A percentile compares a stretch with the other conserved stretches of the same genome.
Conservation (phyloP, 2,797 vertebrate species). For the Bradypus variegatus region DNA sequence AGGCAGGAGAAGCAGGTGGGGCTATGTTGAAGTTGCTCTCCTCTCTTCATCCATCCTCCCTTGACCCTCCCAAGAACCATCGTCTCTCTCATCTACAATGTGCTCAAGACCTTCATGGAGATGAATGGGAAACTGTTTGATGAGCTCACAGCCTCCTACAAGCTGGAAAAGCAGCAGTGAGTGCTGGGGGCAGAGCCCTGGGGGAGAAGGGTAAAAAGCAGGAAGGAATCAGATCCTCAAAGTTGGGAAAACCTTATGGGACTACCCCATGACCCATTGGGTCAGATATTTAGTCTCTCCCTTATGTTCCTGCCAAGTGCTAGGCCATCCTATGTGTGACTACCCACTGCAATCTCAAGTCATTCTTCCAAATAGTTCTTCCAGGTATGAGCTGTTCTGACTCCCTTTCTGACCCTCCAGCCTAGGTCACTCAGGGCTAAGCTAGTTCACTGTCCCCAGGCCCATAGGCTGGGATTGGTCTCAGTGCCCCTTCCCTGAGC, state of each 20-base stretch:
- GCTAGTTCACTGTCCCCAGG: neutral
- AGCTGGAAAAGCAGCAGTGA: conserved; percentile 95
- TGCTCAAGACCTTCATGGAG: conserved; percentile 95
- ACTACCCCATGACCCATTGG: neutral
- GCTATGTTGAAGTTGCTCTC: conserved; percentile 42
- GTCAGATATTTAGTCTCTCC: neutral
- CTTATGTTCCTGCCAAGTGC: neutral
- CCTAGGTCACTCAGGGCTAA: neutral
- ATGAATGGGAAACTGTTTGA: conserved; percentile 94
- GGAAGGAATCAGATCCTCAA: neutral
- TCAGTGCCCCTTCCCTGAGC: neutral
- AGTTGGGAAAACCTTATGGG: conserved; percentile 17
- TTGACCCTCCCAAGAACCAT: conserved; percentile 78
- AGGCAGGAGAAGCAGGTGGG: neutral
- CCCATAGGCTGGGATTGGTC: neutral
- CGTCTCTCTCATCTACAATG: conserved; percentile 92
- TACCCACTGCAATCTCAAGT: neutral
- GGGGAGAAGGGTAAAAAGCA: neutral
- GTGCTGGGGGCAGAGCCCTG: conserved; percentile 46
- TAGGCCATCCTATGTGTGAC: neutral
- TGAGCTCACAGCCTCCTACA: conserved; percentile 92
- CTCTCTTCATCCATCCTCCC: neutral
- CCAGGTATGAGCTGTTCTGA: neutral
- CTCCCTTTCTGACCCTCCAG: neutral
- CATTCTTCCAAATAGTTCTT: neutral